These are phyloP conservation scores for Dryobota labecula DNA, from an alignment of 2,888 invertebrate species.

Conservation along the genomic window DNA sequence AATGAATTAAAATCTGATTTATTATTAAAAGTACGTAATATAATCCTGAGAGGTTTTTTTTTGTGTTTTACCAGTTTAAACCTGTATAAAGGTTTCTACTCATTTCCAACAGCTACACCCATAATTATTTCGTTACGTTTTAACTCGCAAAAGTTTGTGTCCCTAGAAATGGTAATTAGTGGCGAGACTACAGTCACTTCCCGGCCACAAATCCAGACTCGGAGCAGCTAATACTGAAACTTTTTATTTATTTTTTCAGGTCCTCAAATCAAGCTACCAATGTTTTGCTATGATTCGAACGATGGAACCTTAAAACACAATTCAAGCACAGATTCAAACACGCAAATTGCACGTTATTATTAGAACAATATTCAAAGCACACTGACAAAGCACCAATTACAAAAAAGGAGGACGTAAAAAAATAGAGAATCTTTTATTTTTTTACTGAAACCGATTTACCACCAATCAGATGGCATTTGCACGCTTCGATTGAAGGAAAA, in stretches of 20 bases:
- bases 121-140: background rate
- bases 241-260: slow-evolving; percentile 71
- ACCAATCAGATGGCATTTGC: slow-evolving; percentile 70
- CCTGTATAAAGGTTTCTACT: background rate
- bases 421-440: slow-evolving; percentile 36
- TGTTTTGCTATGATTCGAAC: slow-evolving; percentile 76
- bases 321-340: background rate
- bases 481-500: slow-evolving; percentile 72
- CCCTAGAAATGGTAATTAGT: background rate
- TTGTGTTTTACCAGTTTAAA: no score
- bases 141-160: background rate
- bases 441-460: slow-evolving; percentile 50
- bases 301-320: slow-evolving; percentile 62
- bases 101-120: background rate
- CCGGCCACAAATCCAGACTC: background rate
- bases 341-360: background rate
- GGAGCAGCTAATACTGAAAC: background rate
- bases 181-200: background rate
- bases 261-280: slow-evolving; percentile 80
- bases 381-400: slow-evolving; percentile 25
- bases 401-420: slow-evolving; percentile 22
- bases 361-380: slow-evolving; percentile 2
- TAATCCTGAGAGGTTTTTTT: no score
- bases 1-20: no score
- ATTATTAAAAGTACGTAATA: no score